Evolutionary conservation across 2,797 vertebrate genomes (phyloP), one percentile per base, ranked within the genome.

Genomic region (Muscicapa striata): DNA sequence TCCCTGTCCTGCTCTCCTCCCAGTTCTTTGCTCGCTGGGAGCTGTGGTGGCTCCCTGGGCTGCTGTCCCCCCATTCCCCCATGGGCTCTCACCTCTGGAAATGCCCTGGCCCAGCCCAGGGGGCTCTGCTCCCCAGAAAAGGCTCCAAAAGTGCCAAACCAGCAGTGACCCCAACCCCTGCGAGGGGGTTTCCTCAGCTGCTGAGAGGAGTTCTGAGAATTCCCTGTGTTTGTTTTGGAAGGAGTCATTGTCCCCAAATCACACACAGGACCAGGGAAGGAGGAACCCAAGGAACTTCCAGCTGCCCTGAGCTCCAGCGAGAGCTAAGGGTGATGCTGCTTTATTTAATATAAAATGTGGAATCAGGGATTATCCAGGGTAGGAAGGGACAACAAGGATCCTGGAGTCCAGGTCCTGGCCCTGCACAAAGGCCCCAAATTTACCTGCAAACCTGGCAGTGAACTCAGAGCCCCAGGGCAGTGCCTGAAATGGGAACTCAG

Each of bases 151-250:
- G 46, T 23, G 61, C 46, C 49, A 26, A 58, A 43, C 27, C 62
- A 70, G 76, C 91, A 55, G 3, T 29, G 57, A 41, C 64, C 79
- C 78, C 84, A 41, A 26, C 15, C 63, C 67, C 73, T 22, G 66
- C 8, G 0, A 38, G 92, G 95, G 92, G 88, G 81, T 95, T 96
- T 95, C 95, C 94, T 95, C 26, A 15, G 40, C 40, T 73, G 78
- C 79, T 66, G 11, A 16, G 51, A 57, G 5, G 46, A 63, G 70
- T 52, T 91, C 70, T 57, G 54, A 69, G 91, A 94, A 94, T 51
- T 54, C 34, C 36, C 58, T 14, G 0, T 34, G 63, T 84, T 94
- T 90, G 26, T 74, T 94, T 67, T 49, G 88, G 49, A 59, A 74
- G 74, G 49, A 87, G 52, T 3, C 14, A 0, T 76, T 17, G 4